Conservation (phyloP, 2,113 vertebrate genomes). For the Fulica atra region DNA sequence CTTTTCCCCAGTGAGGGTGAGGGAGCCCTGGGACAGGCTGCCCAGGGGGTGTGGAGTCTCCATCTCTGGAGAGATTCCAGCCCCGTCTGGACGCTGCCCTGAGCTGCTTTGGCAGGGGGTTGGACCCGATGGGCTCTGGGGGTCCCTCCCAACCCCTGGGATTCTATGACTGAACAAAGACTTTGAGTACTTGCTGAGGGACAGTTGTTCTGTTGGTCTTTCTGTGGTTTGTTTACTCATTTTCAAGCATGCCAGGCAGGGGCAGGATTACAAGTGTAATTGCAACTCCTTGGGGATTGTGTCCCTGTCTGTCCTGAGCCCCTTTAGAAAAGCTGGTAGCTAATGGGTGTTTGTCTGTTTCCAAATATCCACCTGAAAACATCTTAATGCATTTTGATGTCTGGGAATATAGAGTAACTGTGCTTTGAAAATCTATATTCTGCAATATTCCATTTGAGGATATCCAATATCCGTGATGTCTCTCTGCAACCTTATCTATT, state of each 20-base stretch:
- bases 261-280: neutral
- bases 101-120: no score
- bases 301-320: neutral
- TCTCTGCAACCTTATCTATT: neutral
- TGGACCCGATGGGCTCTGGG: no score
- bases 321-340: neutral
- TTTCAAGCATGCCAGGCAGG: neutral
- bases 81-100: no score
- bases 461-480: neutral
- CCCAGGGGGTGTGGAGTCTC: no score
- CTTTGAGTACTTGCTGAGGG: neutral
- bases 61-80: no score
- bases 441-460: neutral
- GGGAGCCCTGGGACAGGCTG: no score
- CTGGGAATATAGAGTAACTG: accelerated
- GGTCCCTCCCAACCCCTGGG: no score
- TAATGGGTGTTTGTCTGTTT: neutral
- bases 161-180: no score
- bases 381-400: neutral
- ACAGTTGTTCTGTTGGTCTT: neutral
- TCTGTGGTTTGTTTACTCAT: neutral
- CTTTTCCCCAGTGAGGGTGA: no score
- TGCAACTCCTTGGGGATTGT: neutral
- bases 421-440: neutral
- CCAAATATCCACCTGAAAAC: neutral